Conservation (phyloP, 1,140 invertebrate species). For the Acyrthosiphon pisum region DNA sequence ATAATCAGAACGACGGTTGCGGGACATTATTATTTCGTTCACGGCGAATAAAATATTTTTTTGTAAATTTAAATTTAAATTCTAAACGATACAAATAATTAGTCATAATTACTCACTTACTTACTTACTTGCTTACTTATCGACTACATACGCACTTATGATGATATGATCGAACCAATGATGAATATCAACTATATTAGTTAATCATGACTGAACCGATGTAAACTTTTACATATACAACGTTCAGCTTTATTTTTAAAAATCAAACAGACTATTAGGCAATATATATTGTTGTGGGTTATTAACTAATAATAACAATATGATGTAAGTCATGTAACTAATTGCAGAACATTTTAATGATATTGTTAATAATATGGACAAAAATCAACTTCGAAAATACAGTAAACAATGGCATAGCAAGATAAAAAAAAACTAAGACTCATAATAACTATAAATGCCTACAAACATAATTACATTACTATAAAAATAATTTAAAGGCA, state of each 20-base stretch:
- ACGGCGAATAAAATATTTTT: background rate
- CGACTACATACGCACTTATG: background rate
- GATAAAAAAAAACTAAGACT: background rate
- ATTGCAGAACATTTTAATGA: background rate
- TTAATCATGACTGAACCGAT: no score
- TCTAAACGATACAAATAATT: background rate
- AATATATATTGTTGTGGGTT: background rate
- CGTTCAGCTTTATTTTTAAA: background rate
- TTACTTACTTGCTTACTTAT: background rate
- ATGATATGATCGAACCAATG: background rate
- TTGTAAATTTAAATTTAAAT: background rate
- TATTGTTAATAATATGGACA: background rate
- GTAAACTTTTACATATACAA: background rate
- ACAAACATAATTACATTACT: background rate
- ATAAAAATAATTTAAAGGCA: background rate
- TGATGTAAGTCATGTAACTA: no score
- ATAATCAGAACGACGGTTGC: constrained; percentile 10
- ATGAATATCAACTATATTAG: no score
- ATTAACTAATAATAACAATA: no score
- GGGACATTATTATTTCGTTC: constrained; percentile 29
- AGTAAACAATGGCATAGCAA: background rate
- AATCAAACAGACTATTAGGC: background rate
- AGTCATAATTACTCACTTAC: constrained; percentile 2
- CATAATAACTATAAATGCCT: background rate
- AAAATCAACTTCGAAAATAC: background rate